phyloP scores from a whole-genome alignment of 2,797 vertebrate genomes.

The Rachycentron canadum region DNA sequence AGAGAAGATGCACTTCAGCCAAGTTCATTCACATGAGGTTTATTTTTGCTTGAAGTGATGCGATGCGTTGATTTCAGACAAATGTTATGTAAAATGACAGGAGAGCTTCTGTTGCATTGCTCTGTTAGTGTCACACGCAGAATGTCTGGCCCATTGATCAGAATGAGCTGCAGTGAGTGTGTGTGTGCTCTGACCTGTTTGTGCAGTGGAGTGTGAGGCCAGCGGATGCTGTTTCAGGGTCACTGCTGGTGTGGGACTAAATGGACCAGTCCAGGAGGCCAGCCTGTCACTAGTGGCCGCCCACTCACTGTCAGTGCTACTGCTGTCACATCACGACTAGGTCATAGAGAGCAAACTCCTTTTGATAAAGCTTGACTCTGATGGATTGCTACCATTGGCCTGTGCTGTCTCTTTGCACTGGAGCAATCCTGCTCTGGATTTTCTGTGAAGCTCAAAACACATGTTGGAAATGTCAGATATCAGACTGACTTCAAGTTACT shows the following conservation, averaged over 20 bases:
- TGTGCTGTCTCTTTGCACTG: constrained; percentile 34
- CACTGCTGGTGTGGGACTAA: constrained; percentile 78
- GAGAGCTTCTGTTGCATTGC: constrained; percentile 34
- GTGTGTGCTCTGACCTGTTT: constrained; percentile 81
- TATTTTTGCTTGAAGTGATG: constrained; percentile 6
- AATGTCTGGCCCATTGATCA: constrained; percentile 74
- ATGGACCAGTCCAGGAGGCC: constrained; percentile 77
- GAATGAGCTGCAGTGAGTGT: constrained; percentile 29
- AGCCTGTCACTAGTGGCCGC: constrained; percentile 54
- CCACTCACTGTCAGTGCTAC: constrained; percentile 65
- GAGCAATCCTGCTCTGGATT: not conserved
- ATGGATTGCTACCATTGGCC: constrained; percentile 61
- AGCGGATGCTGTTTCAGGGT: constrained; percentile 83
- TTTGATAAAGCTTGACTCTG: constrained; percentile 65
- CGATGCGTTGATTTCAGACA: constrained; percentile 26
- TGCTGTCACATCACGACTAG: constrained; percentile 67
- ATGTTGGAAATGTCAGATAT: constrained; percentile 19
- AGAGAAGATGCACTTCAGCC: not conserved
- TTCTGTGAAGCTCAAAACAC: constrained; percentile 16
- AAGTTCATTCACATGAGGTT: not conserved
- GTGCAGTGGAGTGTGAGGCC: constrained; percentile 84
- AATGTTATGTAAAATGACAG: constrained; percentile 56
- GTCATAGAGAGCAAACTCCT: constrained; percentile 55
- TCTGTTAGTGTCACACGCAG: constrained; percentile 65
- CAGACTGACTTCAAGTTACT: not conserved